These are phyloP conservation scores for Micronisus gabar DNA, from an alignment of 2,113 vertebrate species.

Conservation along the genomic window DNA sequence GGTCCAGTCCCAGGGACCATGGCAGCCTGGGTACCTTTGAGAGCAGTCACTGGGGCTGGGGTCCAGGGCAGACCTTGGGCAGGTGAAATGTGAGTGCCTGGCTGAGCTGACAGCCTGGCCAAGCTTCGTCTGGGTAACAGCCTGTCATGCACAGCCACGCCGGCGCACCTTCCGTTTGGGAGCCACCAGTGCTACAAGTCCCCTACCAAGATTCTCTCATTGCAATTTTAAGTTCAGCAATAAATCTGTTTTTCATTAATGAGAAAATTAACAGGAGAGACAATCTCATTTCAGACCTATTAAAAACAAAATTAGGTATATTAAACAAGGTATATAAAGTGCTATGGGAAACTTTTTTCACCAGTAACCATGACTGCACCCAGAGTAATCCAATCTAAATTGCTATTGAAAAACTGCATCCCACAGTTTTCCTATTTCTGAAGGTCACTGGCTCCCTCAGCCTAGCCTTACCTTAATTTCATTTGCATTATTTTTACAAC, in stretches of 20 bases:
- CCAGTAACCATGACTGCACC: neutral
- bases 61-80: neutral
- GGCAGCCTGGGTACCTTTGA: neutral
- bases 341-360: slow-evolving; percentile 11
- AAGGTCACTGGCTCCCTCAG: neutral
- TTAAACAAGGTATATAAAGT: slow-evolving; percentile 28
- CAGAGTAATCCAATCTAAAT: neutral
- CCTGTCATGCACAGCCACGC: rapidly evolving
- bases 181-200: neutral
- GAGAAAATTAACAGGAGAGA: slow-evolving; percentile 38
- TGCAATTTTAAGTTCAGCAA: neutral
- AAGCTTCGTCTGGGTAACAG: neutral
- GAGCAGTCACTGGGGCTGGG: rapidly evolving
- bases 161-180: neutral
- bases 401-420: slow-evolving; percentile 5
- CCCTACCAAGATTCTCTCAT: neutral
- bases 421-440: neutral
- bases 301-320: slow-evolving; percentile 45
- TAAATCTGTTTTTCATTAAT: slow-evolving; percentile 55
- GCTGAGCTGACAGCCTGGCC: neutral
- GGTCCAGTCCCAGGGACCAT: rapidly evolving
- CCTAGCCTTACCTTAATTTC: neutral
- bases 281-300: slow-evolving; percentile 37
- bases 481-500: neutral
- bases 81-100: rapidly evolving